Evolutionary conservation across 1,140 invertebrate species (phyloP).

Genomic region (Chlorops oryzae): DNA sequence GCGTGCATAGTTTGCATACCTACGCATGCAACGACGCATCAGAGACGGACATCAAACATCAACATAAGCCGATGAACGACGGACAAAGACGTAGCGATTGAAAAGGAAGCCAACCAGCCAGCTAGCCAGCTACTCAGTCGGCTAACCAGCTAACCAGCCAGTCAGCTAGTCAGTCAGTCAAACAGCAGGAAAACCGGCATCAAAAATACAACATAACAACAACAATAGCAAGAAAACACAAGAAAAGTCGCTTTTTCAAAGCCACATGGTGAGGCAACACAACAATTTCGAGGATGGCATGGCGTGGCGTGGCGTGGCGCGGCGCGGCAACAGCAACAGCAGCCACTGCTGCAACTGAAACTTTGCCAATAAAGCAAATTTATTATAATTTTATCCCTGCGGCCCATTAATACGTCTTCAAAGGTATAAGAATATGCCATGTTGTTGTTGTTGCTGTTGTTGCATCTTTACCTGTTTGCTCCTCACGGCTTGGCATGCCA

Average conservation of each 20-base stretch:
- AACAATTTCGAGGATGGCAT: no score
- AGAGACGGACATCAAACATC: conserved; percentile 13
- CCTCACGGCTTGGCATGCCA: not conserved
- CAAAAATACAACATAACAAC: conserved; percentile 6
- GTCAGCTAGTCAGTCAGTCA: no score
- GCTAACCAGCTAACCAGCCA: no score
- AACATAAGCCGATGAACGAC: no score
- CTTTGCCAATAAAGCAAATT: conserved; percentile 40
- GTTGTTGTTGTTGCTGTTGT: not conserved
- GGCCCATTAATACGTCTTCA: conserved; percentile 36
- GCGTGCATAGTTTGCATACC: conserved; percentile 43
- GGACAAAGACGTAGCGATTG: no score
- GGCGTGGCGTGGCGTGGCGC: no score
- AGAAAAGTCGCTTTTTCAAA: no score
- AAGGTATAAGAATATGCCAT: no score
- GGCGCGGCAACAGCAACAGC: conserved; percentile 10
- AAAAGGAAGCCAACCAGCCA: no score
- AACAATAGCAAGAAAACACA: conserved; percentile 14
- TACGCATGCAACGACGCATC: conserved; percentile 39
- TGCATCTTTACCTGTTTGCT: not conserved
- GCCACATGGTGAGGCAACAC: no score
- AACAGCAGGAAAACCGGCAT: no score
- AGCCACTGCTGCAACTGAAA: not conserved
- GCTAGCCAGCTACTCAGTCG: no score
- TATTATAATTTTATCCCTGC: conserved; percentile 45